A percentile compares a stretch with the other conserved stretches of the same genome.
Conservation (phyloP, 37 sponge, comb jelly and placozoan genomes). For the Agelas oroides region DNA sequence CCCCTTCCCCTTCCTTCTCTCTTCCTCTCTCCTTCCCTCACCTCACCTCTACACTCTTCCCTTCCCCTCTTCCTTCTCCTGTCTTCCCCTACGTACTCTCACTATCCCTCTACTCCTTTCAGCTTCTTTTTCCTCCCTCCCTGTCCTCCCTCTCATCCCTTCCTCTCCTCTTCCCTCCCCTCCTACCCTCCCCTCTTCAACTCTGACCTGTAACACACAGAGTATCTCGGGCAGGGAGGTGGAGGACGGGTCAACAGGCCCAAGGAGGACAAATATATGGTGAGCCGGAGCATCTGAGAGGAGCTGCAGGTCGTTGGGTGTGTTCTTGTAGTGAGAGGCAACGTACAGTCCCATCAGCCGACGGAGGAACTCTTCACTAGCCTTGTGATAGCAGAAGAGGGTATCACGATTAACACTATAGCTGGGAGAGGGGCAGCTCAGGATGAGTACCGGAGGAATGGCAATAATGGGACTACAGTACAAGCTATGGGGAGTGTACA, state of each 20-base stretch:
- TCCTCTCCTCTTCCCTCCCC: too few relatives aligned
- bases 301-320: conserved; percentile 98
- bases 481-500: not conserved
- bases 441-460: not conserved
- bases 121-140: too few relatives aligned
- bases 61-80: too few relatives aligned
- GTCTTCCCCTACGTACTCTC: too few relatives aligned
- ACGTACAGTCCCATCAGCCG: conserved; percentile 94
- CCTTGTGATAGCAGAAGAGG: conserved; percentile 92
- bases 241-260: conserved; percentile 72
- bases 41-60: too few relatives aligned
- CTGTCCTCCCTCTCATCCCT: too few relatives aligned
- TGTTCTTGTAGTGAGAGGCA: conserved; percentile 98
- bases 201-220: conserved; percentile 88
- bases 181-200: too few relatives aligned
- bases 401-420: conserved; percentile 97
- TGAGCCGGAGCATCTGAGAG: conserved; percentile 99
- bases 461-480: not conserved
- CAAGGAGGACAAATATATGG: conserved; percentile 90
- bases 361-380: conserved; percentile 94
- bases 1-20: not conserved
- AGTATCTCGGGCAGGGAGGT: conserved; percentile 90
- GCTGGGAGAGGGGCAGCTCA: conserved; percentile 2
- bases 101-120: too few relatives aligned
- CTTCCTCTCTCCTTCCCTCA: too few relatives aligned